Evolutionary conservation across 2,797 vertebrate species (phyloP), one percentile per base, ranked within the genome.

Genomic region (Tapera naevia): DNA sequence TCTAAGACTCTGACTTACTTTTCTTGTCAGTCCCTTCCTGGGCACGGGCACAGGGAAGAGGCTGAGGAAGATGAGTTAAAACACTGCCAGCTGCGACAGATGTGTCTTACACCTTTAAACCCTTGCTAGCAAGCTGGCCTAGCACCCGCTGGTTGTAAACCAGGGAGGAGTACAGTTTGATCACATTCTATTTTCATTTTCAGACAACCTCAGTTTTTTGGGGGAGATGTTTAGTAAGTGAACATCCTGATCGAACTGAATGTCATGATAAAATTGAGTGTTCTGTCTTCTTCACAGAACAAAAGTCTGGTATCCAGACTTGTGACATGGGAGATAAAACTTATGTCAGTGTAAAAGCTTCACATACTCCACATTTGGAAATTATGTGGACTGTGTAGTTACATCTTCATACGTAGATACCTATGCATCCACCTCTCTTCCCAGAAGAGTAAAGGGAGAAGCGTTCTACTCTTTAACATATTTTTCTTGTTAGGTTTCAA

Each of bases 81-180:
- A 80, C 43, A 57, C 46, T 92, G 69, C 86, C 78, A 95, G 88
- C 57, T 94, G 89, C 91, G 93, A 46, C 93, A 95, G 88, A 66
- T 90, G 81, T 60, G 58, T 53, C 45, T 74, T 74, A 81, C 45
- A 90, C 70, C 80, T 94, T 88, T 82, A 79, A 81, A 56, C 37
- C 35, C 62, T 81, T 75, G 43, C 70, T 65, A 93, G 43, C 62
- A 66, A 91, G 76, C 82, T 89, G 87, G 18, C 57, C 58, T 84
- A 69, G 85, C 82, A 88, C 41, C 51, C 50, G 78, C 48, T 86
- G 71, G 28, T 56, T 84, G 71, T 67, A 67, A 61, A 80, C 67
- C 78, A 70, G 73, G 61, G 50, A 93, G 56, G 41, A 84, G 45
- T n/a, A 46, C 32, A 69, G 27, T 89, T 54, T 67, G 45, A 90